These are phyloP conservation scores for Oryzias sinensis DNA, from an alignment of 2,797 vertebrate species.

Conservation along the genomic window DNA sequence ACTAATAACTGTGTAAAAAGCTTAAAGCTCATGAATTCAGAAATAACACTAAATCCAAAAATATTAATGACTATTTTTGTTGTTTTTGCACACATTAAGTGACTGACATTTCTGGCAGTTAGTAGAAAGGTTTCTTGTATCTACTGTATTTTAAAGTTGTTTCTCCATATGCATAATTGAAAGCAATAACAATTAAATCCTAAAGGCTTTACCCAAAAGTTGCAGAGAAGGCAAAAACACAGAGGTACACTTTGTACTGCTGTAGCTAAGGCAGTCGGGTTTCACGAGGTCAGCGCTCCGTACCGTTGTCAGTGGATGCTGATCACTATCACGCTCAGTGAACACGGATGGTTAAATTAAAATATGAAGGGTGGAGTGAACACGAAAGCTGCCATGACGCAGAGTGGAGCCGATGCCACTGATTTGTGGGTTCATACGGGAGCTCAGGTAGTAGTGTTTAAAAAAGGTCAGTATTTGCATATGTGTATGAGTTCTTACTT, in stretches of 20 bases:
- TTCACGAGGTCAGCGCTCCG: constrained; percentile 42
- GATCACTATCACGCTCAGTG: constrained; percentile 39
- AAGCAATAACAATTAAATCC: background rate
- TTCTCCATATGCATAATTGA: background rate
- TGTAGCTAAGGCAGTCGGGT: constrained; percentile 28
- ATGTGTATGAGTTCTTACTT: constrained; percentile 22
- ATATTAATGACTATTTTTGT: no score
- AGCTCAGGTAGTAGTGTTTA: constrained; percentile 28
- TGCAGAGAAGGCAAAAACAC: constrained; percentile 8
- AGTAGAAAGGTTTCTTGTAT: background rate
- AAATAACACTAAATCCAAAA: background rate
- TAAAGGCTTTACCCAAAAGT: constrained; percentile 4
- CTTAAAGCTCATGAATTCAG: background rate
- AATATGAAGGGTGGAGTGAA: constrained; percentile 29
- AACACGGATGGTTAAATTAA: constrained; percentile 45
- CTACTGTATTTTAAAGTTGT: background rate
- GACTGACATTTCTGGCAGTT: no score
- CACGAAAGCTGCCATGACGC: constrained; percentile 41
- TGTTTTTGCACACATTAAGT: no score
- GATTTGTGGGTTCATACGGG: constrained; percentile 31
- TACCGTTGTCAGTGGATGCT: constrained; percentile 18
- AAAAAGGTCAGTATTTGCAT: constrained; percentile 34
- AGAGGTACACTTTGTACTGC: constrained; percentile 23
- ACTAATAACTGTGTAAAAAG: background rate
- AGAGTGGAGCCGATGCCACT: constrained; percentile 22